Evolutionary conservation across 2,797 vertebrate genomes (phyloP).

Genomic region (Siniperca scherzeri): DNA sequence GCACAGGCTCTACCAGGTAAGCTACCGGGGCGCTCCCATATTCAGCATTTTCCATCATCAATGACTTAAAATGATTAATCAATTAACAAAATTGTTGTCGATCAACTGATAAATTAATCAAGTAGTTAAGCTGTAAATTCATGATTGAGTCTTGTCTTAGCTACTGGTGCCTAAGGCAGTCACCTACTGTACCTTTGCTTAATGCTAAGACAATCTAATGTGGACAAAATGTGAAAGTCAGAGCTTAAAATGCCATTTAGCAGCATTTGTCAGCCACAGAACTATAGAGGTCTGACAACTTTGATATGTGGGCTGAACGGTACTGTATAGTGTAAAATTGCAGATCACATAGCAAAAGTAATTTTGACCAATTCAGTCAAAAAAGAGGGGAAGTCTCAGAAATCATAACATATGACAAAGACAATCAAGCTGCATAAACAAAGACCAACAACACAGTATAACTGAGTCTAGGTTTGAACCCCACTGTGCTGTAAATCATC

Average conservation of each 20-base stretch:
- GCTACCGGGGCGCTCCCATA: too few species aligned
- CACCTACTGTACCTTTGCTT: background rate
- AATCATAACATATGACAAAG: background rate
- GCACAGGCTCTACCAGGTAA: too few species aligned
- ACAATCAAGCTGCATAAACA: background rate
- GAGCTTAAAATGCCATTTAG: background rate
- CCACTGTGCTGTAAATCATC: slow-evolving; percentile 39
- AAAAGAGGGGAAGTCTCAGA: background rate
- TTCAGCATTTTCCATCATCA: background rate
- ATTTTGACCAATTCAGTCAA: too few species aligned
- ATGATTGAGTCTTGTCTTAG: too few species aligned
- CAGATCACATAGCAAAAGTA: background rate
- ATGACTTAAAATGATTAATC: background rate
- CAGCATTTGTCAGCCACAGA: background rate
- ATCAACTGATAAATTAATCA: background rate
- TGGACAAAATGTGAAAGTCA: too few species aligned
- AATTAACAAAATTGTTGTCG: background rate
- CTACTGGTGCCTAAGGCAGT: too few species aligned
- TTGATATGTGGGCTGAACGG: background rate
- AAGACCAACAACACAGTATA: background rate
- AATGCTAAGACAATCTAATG: background rate
- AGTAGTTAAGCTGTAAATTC: too few species aligned
- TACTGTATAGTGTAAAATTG: background rate
- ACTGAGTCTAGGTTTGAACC: slow-evolving; percentile 1
- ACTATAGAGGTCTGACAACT: background rate